Evolutionary conservation across 2,888 invertebrate species (phyloP).

Genomic region (Drosophila neonasuta): DNA sequence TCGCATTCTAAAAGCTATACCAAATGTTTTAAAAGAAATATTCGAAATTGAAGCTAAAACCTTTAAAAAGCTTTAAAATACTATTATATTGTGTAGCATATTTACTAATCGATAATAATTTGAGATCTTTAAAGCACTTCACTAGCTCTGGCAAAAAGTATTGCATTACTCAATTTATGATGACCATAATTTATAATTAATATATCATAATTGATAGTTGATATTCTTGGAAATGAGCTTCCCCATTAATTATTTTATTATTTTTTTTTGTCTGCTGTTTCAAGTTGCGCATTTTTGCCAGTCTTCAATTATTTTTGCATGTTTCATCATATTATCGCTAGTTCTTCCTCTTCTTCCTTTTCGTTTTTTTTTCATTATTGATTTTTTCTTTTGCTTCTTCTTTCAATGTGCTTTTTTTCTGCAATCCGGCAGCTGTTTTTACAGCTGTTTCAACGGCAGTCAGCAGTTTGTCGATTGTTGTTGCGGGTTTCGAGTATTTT

Average conservation of each 20-base stretch:
- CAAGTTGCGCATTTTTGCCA: neutral
- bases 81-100: too few relatives aligned
- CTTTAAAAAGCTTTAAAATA: too few relatives aligned
- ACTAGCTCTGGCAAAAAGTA: neutral
- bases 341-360: neutral
- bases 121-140: too few relatives aligned
- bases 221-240: neutral
- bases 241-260: neutral
- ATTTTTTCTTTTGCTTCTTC: neutral
- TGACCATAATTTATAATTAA: neutral
- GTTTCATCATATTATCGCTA: conserved; percentile 2
- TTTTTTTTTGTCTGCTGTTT: neutral
- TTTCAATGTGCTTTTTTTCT: conserved; percentile 6
- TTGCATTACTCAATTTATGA: conserved; percentile 1
- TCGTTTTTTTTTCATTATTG: neutral
- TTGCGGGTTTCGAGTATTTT: conserved; percentile 20
- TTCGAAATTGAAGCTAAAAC: too few relatives aligned
- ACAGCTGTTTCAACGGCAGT: conserved; percentile 56
- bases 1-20: too few relatives aligned
- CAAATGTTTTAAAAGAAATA: too few relatives aligned
- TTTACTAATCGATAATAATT: too few relatives aligned
- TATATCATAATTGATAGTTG: neutral
- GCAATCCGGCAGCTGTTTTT: conserved; percentile 54
- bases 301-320: conserved; percentile 9
- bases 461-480: conserved; percentile 34